These are phyloP conservation scores for Coracopsis vasa DNA, from an alignment of 2,113 vertebrate species.

Conservation along the genomic window DNA sequence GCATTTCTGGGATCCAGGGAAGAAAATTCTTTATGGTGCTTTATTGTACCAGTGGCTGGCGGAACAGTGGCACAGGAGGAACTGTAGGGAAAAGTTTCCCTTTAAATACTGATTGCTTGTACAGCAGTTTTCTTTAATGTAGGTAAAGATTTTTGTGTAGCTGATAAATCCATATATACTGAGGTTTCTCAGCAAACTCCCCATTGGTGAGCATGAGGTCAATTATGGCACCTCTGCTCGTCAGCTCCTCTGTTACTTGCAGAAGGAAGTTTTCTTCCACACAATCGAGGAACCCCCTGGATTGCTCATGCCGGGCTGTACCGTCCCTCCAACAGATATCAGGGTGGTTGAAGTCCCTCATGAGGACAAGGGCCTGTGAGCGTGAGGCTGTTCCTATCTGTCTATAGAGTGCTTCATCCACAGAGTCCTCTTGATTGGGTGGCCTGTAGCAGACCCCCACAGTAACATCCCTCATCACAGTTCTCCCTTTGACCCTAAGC, in stretches of 20 bases:
- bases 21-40: background rate
- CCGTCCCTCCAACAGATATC: background rate
- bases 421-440: background rate
- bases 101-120: background rate
- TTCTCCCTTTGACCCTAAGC: background rate
- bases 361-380: background rate
- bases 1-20: background rate
- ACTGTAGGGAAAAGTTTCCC: background rate
- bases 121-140: background rate
- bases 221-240: background rate
- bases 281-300: background rate
- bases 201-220: background rate
- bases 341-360: background rate
- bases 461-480: background rate
- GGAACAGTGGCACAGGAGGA: background rate
- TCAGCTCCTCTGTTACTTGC: background rate
- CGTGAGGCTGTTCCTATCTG: background rate
- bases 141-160: background rate
- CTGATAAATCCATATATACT: background rate
- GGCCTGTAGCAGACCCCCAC: background rate
- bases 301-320: background rate
- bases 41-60: background rate
- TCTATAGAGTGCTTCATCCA: background rate
- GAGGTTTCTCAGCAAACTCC: background rate
- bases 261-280: background rate